Conservation (phyloP, 2,113 vertebrate species). For the Mormoops blainvillei region DNA sequence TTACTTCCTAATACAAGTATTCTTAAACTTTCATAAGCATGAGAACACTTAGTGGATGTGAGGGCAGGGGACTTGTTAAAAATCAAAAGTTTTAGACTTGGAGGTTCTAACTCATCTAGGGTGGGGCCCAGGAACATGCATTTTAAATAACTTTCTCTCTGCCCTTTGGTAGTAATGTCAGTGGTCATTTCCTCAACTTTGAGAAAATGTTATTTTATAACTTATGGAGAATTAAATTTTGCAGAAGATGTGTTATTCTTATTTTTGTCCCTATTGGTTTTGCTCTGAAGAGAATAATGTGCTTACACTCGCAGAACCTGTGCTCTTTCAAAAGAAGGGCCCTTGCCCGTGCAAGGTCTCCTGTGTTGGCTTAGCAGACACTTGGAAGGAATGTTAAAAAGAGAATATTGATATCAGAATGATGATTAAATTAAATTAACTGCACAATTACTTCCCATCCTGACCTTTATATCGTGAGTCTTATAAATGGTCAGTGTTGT, state of each 20-base stretch:
- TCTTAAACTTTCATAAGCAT: background rate
- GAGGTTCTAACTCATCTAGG: background rate
- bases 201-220: background rate
- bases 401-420: background rate
- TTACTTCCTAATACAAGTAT: background rate
- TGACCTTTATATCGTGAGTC: background rate
- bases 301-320: background rate
- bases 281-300: background rate
- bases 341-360: background rate
- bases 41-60: background rate
- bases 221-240: background rate
- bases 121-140: background rate
- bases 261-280: background rate
- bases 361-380: background rate
- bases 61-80: background rate
- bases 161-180: background rate
- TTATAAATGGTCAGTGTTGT: background rate
- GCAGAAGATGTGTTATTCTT: background rate
- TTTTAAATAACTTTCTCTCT: background rate
- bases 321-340: background rate
- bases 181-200: background rate
- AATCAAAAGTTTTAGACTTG: background rate
- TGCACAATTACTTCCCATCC: background rate
- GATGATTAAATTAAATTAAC: background rate
- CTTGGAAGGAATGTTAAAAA: background rate